Conservation (phyloP, 2,797 vertebrate species). For the Thunnus albacares region DNA sequence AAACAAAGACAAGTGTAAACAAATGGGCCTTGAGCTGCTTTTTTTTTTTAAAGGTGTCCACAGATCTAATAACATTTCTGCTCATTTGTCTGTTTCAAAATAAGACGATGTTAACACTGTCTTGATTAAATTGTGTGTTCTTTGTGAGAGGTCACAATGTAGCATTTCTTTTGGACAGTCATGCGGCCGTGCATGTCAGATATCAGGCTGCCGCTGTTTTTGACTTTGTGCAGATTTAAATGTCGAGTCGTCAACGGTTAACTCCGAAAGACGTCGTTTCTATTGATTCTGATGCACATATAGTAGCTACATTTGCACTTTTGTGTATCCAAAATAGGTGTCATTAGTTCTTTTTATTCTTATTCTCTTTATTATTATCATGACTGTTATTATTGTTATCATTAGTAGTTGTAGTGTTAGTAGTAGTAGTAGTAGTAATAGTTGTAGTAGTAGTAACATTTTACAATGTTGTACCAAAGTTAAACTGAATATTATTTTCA, state of each 20-base stretch:
- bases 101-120: neutral
- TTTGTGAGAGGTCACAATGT: conserved; percentile 21
- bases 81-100: conserved; percentile 3
- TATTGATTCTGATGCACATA: conserved; percentile 30
- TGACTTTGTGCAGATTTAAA: conserved; percentile 28
- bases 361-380: neutral
- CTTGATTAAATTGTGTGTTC: neutral
- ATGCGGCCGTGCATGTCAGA: conserved; percentile 19
- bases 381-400: conserved; percentile 4
- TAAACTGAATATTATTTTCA: conserved; percentile 28
- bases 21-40: too few relatives aligned
- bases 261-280: neutral
- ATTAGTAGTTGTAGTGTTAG: conserved; percentile 4
- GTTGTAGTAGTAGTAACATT: conserved; percentile 21
- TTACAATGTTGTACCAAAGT: conserved; percentile 6
- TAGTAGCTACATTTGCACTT: conserved; percentile 21
- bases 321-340: conserved; percentile 7
- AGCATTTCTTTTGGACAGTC: conserved; percentile 32
- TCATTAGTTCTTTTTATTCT: neutral
- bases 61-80: conserved; percentile 1
- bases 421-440: conserved; percentile 19
- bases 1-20: too few relatives aligned
- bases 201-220: conserved; percentile 19
- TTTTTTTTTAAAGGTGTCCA: too few relatives aligned
- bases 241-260: neutral